A percentile compares a stretch with the other conserved stretches of the same genome.
Conservation (phyloP, 2,113 vertebrate species). For the Tricholaema leucomelas region DNA sequence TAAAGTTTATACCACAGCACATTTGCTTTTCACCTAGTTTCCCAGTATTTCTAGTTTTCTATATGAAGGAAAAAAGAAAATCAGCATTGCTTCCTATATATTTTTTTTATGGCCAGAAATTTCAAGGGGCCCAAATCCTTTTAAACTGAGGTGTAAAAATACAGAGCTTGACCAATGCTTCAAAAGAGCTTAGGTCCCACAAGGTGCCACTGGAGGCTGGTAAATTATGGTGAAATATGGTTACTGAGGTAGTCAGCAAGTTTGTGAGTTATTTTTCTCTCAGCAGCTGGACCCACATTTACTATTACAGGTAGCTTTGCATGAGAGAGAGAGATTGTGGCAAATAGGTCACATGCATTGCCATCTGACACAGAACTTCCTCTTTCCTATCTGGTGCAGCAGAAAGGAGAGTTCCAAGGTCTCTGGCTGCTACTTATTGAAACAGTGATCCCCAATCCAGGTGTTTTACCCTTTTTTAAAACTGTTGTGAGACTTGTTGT, state of each 20-base stretch:
- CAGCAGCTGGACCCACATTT: background rate
- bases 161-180: background rate
- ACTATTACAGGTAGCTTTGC: background rate
- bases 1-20: background rate
- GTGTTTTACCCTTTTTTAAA: background rate
- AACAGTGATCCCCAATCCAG: background rate
- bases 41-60: background rate
- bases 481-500: background rate
- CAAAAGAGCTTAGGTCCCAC: background rate
- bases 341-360: rapidly evolving
- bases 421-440: background rate
- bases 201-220: background rate
- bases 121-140: background rate
- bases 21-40: background rate
- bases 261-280: background rate
- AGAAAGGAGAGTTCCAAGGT: background rate
- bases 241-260: background rate
- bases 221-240: background rate
- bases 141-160: background rate
- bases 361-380: background rate
- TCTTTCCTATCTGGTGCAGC: background rate
- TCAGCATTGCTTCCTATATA: background rate
- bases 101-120: background rate
- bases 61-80: background rate
- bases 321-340: background rate